Base-by-base conservation (phyloP, 2,888 invertebrate genomes). In the Caenorhabditis plicata region DNA sequence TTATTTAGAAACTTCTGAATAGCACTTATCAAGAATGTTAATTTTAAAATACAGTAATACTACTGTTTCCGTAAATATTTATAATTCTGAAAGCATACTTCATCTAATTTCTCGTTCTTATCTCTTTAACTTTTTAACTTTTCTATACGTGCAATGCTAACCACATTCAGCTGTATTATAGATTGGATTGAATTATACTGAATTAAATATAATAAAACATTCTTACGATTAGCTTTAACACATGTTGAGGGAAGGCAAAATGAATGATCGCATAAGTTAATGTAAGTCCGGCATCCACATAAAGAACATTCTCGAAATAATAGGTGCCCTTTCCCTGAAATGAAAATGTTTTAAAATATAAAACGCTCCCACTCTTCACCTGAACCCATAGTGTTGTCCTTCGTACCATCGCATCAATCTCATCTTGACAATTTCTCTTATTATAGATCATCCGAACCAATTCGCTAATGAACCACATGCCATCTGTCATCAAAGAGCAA, bases 221-320 rank as follows among this genome's bases (percentile, higher is more conserved):
- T 60, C 72, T 41, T 31, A 76, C 76, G 43, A 75, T 64, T 29
- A 69, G 48, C 23, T 68, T 71, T 15, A 77, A 54, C n/a, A 77
- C 63, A 33, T 74, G 70, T 26, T 71, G 65, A 19, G 77, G 75
- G 60, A 72, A 77, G 20, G 76, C 71, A 43, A 71, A 76, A 50
- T 76, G 74, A 53, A 73, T 57, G 46, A 77, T 56, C 27, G 74
- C 69, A 42, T 68, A 70, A 39, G 60, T 36, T 42, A 77, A 52
- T 15, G 66, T 57, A 39, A 74, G 44, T 8, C 65, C 73, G 27
- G 74, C 51, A 42, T 77, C 77, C 25, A 64, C 50, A 58, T 71
- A 72, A 29, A 77, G 63, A 32, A 71, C 58, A 39, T 68, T 69
- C 44, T 70, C 73, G 32, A 67, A 40, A 54, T 70, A 72, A 29